Base-by-base conservation (phyloP, 2,113 vertebrate genomes). In the Trichomycterus rosablanca region DNA sequence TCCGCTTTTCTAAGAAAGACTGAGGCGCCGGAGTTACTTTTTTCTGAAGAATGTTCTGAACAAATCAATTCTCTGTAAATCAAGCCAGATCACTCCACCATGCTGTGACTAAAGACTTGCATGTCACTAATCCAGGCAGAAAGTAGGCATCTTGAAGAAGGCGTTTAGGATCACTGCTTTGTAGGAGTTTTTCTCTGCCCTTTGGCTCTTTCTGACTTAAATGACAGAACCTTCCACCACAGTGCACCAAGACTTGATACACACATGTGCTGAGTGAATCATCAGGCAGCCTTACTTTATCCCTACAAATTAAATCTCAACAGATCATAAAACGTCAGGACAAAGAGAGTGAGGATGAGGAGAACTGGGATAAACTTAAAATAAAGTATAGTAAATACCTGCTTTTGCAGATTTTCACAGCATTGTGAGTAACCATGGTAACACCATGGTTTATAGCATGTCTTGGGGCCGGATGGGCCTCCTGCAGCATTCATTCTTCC, bases 301-400 rank as follows among this genome's bases (percentile, higher is more conserved):
- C n/a, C 28, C 59, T 16, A 48, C 52, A 44, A 49, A 66, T 69
- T 67, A 52, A 66, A 68, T 66, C 68, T 63, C 63, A n/a, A n/a
- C n/a, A n/a, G n/a, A n/a, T n/a, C n/a, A n/a, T n/a, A n/a, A n/a
- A n/a, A n/a, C n/a, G n/a, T n/a, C n/a, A n/a, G n/a, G n/a, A n/a
- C n/a, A n/a, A n/a, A n/a, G n/a, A n/a, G n/a, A n/a, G n/a, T n/a
- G n/a, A n/a, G n/a, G n/a, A n/a, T n/a, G n/a, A n/a, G n/a, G n/a
- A n/a, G 48, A 57, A 37, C 43, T 14, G 44, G 42, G 52, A 51
- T 45, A 58, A 61, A 46, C 18, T 44, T 59, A 55, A 40, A 59
- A 66, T 57, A 20, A 53, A 59, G 50, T 11, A 30, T 42, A 53
- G 71, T 52, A 63, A 62, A 67, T 67, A 59, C 53, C 54, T 53